phyloP scores from a whole-genome alignment of 1,140 invertebrate species.

The Nephila pilipes region DNA sequence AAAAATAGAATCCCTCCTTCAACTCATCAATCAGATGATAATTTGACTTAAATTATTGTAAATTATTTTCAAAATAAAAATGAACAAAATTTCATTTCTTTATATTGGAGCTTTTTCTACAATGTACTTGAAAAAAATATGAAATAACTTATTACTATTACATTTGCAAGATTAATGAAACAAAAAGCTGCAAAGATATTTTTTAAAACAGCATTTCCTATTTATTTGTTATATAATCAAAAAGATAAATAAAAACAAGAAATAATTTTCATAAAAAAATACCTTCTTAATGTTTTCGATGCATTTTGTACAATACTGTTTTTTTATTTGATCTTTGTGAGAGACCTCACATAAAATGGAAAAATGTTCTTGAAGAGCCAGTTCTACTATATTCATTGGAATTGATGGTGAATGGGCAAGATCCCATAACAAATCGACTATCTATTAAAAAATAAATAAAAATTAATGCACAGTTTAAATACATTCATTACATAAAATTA shows the following conservation, averaged over 20 bases:
- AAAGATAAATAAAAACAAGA: slow-evolving; percentile 46
- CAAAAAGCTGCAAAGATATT: too few species aligned
- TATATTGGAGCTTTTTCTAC: too few species aligned
- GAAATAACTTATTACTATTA: too few species aligned
- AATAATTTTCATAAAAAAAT: neutral
- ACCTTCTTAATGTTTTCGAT: slow-evolving; percentile 83
- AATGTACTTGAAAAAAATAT: too few species aligned
- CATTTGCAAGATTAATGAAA: too few species aligned
- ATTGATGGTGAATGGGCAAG: slow-evolving; percentile 82
- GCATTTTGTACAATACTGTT: slow-evolving; percentile 83
- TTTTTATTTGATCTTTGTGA: slow-evolving; percentile 82
- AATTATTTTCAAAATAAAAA: too few species aligned
- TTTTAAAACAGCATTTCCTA: too few species aligned
- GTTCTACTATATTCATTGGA: slow-evolving; percentile 82
- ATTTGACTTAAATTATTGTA: too few species aligned
- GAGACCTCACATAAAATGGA: slow-evolving; percentile 82
- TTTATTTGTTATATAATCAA: neutral
- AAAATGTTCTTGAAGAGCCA: slow-evolving; percentile 83
- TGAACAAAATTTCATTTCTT: too few species aligned
- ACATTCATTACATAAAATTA: neutral
- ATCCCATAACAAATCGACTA: slow-evolving; percentile 83
- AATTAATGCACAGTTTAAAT: neutral
- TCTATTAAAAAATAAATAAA: slow-evolving; percentile 78
- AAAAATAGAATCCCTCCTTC: too few species aligned
- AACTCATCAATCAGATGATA: too few species aligned